Evolutionary conservation across 2,797 vertebrate species (phyloP), one percentile per base, ranked within the genome.

Genomic region (Onychomys torridus): DNA sequence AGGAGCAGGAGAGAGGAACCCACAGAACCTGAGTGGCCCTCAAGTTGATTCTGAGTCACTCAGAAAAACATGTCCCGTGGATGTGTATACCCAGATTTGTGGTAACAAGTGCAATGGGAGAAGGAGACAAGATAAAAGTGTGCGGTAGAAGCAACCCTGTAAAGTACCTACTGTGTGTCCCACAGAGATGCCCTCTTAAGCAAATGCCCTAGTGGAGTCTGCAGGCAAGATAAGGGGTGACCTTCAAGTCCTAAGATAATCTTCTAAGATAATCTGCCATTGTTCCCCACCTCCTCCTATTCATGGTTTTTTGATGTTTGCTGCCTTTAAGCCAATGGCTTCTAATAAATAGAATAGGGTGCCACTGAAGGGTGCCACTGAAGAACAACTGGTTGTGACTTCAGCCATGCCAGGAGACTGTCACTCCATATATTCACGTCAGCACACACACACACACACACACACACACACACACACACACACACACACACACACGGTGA

Each of bases 301-400:
- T 52, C 0, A 0, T 0, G 2, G 25, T 46, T 27, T 27, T 3
- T 1, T 59, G 19, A 12, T 55, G 46, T 16, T 57, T 61, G 34
- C 34, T 75, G 12, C 78, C 61, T 40, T 81, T 52, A 83, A 88
- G 49, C 23, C 57, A 91, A 76, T 29, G 2, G 5, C 67, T 92
- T 61, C 71, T 49, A 84, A n/a, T 3, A 3, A 12, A 43, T 0
- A 71, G 59, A 40, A 43, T 2, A 61, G 34, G 32, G 52, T 2
- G 4, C 4, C 0, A 4, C 0, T 2, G 1, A 63, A 88, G 46
- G 23, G 52, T 2, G 4, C 4, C 0, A 4, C 0, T 2, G 1
- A 63, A 88, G 46, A 29, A 11, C 1, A 10, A 14, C n/a, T 11
- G 12, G 57, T 5, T 55, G 25, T 23, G 76, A 52, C 52, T 55